Base-by-base conservation (phyloP, 2,113 vertebrate species). In the Alexandromys fortis region DNA sequence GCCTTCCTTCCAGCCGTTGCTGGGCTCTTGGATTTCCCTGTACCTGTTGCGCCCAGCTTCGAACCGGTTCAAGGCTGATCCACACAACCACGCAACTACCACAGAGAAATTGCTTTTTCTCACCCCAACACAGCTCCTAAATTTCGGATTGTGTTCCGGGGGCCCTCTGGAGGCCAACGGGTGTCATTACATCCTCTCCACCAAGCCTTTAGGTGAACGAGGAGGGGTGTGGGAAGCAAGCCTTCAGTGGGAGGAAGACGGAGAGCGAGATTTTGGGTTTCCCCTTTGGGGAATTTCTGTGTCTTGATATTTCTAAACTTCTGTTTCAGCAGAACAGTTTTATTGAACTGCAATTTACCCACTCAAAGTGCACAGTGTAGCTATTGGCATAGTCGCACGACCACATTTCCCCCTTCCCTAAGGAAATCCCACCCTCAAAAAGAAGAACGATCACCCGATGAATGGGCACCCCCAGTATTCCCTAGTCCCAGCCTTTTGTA, bases 231-330 rank as follows among this genome's bases (percentile, higher is more conserved):
- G 11, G 22, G 5, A 30, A 16, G 8, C 2, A 12, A 35, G 21
- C 1, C 4, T 86, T 67, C 3, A 0, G 7, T 3, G 30, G 33
- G 68, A 63, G 82, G 28, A 88, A 73, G 76, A 61, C 9, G 35
- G 9, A 92, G 35, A 7, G 11, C 33, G 52, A 24, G 7, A 58
- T n/a, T 75, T 49, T 30, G 24, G 49, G 5, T 33, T 93, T 47
- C 33, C 63, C 26, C 0, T 58, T 91, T 38, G 33, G 45, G 58
- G 16, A n/a, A 55, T 58, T 89, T 94, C 63, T 65, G 26, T 76
- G n/a, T 38, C 35, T 92, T 89, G 38, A 63, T 79, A 65, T 89
- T 94, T 91, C 90, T 61, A 72, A 92, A 81, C 22, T 63, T 89
- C 92, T 87, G 26, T 86, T 92, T 82, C 45, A 67, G 73, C 72